Percentiles rank a stretch among this genome's conserved stretches.
phyloP scores from a whole-genome alignment of 1,140 invertebrate genomes.

The Reticulitermes speratus region DNA sequence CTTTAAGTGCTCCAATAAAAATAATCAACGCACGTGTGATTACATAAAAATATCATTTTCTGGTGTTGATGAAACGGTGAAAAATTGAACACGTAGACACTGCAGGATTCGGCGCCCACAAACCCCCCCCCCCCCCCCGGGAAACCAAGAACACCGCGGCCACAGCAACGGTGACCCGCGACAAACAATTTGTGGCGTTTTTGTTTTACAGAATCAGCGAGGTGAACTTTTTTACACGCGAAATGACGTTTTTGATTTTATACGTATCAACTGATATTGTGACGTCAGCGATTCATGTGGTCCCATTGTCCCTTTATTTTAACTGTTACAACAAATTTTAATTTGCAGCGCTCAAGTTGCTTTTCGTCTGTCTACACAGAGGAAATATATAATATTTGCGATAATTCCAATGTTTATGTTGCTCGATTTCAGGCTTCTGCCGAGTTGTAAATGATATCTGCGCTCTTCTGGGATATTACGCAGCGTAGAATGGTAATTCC shows the following conservation, averaged over 20 bases:
- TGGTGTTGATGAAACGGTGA: not conserved
- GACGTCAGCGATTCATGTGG: not conserved
- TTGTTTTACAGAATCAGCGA: not conserved
- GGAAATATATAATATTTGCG: no score
- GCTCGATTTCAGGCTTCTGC: no score
- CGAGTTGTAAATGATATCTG: no score
- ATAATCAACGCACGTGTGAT: not conserved
- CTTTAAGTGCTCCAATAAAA: not conserved
- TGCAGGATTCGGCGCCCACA: not conserved
- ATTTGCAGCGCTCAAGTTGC: not conserved
- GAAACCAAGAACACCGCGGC: not conserved
- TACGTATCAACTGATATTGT: not conserved
- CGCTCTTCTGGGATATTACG: no score
- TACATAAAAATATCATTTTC: not conserved
- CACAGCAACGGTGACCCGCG: not conserved
- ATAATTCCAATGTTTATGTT: no score
- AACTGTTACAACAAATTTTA: not conserved
- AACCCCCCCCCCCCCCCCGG: no score
- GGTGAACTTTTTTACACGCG: slow-evolving; percentile 5
- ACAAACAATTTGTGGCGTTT: not conserved
- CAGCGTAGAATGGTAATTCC: no score
- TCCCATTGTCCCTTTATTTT: not conserved
- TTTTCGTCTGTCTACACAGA: not conserved
- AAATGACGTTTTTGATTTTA: not conserved
- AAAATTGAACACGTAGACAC: not conserved